Percentiles rank a stretch among this genome's conserved stretches.
These are phyloP conservation scores for Drosophila kurseongensis DNA, from an alignment of 1,140 invertebrate genomes.

Conservation along the genomic window DNA sequence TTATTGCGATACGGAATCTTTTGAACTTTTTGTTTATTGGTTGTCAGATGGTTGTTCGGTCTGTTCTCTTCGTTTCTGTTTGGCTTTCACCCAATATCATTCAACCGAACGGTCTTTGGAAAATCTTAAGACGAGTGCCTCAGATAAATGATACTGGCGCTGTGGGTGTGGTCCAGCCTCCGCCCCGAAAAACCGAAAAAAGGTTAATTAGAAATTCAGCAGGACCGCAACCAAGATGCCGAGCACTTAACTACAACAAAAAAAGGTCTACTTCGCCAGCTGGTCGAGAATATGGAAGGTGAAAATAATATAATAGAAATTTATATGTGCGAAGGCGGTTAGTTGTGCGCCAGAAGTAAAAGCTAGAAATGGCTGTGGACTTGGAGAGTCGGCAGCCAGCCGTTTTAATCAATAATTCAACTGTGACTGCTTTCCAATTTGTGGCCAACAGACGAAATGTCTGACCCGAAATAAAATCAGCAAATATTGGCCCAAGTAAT, in stretches of 20 bases:
- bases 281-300: conserved; percentile 27
- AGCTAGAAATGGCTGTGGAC: neutral
- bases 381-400: conserved; percentile 9
- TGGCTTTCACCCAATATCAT: conserved; percentile 38
- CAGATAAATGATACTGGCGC: conserved; percentile 24
- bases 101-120: conserved; percentile 5
- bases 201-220: conserved; percentile 70
- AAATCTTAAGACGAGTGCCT: conserved; percentile 2
- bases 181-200: conserved; percentile 35
- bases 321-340: conserved; percentile 9
- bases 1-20: conserved; percentile 38
- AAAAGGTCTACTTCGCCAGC: conserved; percentile 23
- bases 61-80: conserved; percentile 34
- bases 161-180: conserved; percentile 5
- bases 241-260: conserved; percentile 61
- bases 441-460: conserved; percentile 16
- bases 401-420: conserved; percentile 76
- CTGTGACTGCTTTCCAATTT: conserved; percentile 53
- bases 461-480: conserved; percentile 65
- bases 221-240: conserved; percentile 39
- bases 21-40: conserved; percentile 39
- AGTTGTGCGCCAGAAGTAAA: neutral
- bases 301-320: conserved; percentile 45
- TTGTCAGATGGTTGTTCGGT: conserved; percentile 36
- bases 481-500: conserved; percentile 63